Conservation (phyloP, 2,888 invertebrate species). For the Eupeodes luniger region DNA sequence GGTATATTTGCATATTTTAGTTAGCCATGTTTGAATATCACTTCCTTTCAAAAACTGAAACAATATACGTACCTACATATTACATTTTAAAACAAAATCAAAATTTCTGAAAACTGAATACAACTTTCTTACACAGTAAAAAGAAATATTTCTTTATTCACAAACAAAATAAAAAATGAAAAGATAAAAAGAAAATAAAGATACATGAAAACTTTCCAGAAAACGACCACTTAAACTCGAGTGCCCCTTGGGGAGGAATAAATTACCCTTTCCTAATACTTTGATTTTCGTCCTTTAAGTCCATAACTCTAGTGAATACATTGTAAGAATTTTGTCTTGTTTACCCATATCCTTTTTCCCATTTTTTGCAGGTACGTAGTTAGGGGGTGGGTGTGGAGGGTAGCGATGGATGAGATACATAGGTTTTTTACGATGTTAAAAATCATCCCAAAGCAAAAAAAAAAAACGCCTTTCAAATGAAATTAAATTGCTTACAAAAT, state of each 20-base stretch:
- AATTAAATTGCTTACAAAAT: no score
- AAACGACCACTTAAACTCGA: slow-evolving; percentile 70
- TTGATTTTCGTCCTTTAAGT: slow-evolving; percentile 29
- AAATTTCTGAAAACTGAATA: slow-evolving; percentile 17
- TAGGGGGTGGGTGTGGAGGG: not conserved
- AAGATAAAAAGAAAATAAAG: slow-evolving; percentile 1
- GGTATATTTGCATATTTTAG: no score
- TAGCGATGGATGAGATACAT: no score
- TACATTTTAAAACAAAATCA: not conserved
- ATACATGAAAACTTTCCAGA: slow-evolving; percentile 17
- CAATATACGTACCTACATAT: not conserved
- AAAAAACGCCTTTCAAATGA: no score
- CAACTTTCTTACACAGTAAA: slow-evolving; percentile 40
- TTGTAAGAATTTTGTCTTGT: slow-evolving; percentile 36
- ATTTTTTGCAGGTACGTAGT: not conserved
- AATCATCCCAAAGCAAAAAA: no score
- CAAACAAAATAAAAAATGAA: slow-evolving; percentile 4
- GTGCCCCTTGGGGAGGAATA: slow-evolving; percentile 70
- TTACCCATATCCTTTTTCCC: not conserved
- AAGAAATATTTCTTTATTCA: slow-evolving; percentile 12
- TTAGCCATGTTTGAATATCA: no score
- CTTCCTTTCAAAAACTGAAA: not conserved
- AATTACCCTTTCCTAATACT: slow-evolving; percentile 52
- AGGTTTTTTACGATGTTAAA: no score
- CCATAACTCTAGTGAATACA: not conserved